A percentile compares a stretch with the other conserved stretches of the same genome.
Conservation (phyloP, 64 coral and sea anemone genomes). For the Stichodactyla helianthus region DNA sequence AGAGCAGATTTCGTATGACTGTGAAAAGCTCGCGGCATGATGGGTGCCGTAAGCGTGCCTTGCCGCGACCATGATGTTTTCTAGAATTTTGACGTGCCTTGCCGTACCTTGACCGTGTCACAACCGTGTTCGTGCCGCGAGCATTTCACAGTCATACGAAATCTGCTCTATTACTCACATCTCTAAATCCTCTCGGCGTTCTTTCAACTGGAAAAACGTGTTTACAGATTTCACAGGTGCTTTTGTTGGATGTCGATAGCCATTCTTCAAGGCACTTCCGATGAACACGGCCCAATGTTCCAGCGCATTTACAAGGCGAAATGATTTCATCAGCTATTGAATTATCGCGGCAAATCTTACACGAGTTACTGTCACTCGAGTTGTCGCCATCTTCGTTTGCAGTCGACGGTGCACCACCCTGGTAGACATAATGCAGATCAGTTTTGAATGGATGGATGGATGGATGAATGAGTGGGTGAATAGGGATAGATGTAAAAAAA, state of each 20-base stretch:
- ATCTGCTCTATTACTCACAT: constrained; percentile 25
- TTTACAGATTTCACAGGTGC: constrained; percentile 73
- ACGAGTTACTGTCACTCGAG: constrained; percentile 25
- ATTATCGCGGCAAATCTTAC: constrained; percentile 80
- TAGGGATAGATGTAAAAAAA: background rate
- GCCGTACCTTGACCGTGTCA: no score
- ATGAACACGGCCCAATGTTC: constrained; percentile 71
- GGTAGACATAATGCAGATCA: background rate
- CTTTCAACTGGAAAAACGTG: constrained; percentile 52
- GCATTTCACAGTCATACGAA: no score
- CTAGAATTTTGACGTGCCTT: no score
- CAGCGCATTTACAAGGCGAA: constrained; percentile 69
- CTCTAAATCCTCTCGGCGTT: constrained; percentile 52
- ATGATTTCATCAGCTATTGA: constrained; percentile 44
- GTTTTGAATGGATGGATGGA: background rate
- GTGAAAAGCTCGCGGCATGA: no score
- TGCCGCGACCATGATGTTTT: no score
- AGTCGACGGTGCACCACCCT: background rate
- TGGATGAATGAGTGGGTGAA: background rate
- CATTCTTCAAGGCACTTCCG: constrained; percentile 70
- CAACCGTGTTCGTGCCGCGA: no score
- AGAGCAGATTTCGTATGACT: no score
- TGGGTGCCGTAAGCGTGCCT: no score
- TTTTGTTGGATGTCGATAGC: constrained; percentile 76
- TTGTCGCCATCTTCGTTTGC: background rate